Evolutionary conservation across 2,797 vertebrate species (phyloP).

Genomic region (Dendrocincla tyrannina): DNA sequence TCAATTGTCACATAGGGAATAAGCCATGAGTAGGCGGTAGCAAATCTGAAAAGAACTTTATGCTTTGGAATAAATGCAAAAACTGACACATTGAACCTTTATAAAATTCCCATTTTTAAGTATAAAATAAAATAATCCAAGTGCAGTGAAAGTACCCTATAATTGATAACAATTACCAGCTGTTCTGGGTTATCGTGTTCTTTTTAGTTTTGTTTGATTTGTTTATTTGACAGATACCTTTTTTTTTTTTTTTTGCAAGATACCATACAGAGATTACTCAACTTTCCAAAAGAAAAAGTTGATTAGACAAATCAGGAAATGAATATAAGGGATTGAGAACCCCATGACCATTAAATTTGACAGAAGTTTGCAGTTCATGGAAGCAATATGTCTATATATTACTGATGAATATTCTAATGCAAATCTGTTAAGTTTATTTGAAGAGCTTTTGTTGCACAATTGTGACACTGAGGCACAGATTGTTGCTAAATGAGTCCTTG

Average conservation of each 20-base stretch:
- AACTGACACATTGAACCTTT: not conserved
- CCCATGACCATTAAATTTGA: not conserved
- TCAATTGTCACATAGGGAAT: conserved; percentile 36
- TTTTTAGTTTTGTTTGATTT: conserved; percentile 13
- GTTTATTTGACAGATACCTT: not conserved
- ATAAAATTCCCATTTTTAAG: conserved; percentile 27
- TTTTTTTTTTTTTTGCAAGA: not conserved
- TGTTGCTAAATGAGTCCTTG: not conserved
- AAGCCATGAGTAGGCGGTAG: not conserved
- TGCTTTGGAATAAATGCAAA: conserved; percentile 26
- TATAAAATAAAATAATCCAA: conserved; percentile 32
- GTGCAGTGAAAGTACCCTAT: not conserved
- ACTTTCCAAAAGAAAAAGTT: conserved; percentile 8
- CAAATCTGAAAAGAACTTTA: conserved; percentile 16
- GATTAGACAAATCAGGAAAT: not conserved
- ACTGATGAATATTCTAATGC: not conserved
- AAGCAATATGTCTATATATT: not conserved
- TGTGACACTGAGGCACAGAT: not conserved
- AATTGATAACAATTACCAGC: conserved; percentile 2
- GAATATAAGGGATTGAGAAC: not conserved
- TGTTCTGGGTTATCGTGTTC: not conserved
- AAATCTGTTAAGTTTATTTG: not conserved
- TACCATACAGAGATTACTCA: not conserved
- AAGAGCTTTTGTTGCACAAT: not conserved
- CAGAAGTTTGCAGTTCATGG: not conserved